Evolutionary conservation across 2,113 vertebrate species (phyloP).

Genomic region (Oenanthe oenanthe): DNA sequence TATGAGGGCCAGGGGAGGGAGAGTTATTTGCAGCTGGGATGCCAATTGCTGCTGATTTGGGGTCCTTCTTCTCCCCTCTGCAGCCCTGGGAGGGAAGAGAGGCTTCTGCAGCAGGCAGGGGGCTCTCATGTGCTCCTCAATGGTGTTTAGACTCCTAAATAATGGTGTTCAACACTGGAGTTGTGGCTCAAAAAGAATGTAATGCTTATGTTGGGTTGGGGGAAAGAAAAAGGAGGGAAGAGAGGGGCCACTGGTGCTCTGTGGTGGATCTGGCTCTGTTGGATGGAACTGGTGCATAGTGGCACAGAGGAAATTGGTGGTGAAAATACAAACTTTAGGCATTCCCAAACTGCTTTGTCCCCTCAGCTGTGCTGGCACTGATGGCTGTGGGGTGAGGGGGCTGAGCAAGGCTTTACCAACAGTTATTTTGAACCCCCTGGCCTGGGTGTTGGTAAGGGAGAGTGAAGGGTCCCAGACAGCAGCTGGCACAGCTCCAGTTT

Average conservation of each 20-base stretch:
- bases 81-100: background rate
- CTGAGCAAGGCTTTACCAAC: background rate
- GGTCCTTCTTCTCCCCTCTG: background rate
- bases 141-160: background rate
- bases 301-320: background rate
- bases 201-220: fast-evolving
- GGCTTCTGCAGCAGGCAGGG: background rate
- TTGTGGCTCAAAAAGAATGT: background rate
- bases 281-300: fast-evolving
- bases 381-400: fast-evolving
- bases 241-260: background rate
- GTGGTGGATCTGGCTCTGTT: fast-evolving
- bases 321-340: background rate
- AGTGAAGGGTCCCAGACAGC: background rate
- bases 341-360: background rate
- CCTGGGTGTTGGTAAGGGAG: background rate
- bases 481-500: background rate
- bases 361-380: background rate
- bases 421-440: background rate
- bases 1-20: background rate
- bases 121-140: fast-evolving
- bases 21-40: background rate
- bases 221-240: background rate
- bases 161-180: fast-evolving
- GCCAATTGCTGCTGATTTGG: background rate